Conservation (phyloP, 1,140 invertebrate species). For the Littorina saxatilis region DNA sequence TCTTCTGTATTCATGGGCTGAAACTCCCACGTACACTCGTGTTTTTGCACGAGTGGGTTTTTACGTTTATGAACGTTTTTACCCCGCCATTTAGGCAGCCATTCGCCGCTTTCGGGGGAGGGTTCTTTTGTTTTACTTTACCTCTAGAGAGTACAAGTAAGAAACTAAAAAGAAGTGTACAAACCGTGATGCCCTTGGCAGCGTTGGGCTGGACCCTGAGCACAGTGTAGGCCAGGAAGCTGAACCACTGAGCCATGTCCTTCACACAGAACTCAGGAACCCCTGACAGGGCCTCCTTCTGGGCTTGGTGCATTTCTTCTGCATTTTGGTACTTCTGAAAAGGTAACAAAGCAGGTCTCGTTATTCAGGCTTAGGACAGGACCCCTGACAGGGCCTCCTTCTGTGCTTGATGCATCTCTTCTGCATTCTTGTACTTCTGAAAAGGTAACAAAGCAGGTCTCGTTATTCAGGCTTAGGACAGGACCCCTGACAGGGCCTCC, state of each 20-base stretch:
- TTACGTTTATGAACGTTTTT: too few relatives aligned
- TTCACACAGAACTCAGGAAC: slow-evolving; percentile 48
- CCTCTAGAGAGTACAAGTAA: too few relatives aligned
- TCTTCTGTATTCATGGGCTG: too few relatives aligned
- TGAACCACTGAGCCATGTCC: slow-evolving; percentile 52
- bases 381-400: slow-evolving; percentile 34
- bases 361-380: too few relatives aligned
- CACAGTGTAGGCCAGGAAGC: slow-evolving; percentile 42
- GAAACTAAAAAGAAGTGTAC: too few relatives aligned
- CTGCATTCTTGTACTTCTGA: slow-evolving; percentile 12
- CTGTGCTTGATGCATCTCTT: slow-evolving; percentile 11
- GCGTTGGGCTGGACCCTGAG: slow-evolving; percentile 32
- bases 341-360: too few relatives aligned
- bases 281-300: slow-evolving; percentile 32
- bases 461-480: too few relatives aligned
- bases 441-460: background rate
- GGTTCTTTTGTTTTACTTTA: too few relatives aligned
- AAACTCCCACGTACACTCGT: too few relatives aligned
- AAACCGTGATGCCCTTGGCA: slow-evolving; percentile 34
- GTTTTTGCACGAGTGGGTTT: too few relatives aligned
- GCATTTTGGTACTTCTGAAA: background rate
- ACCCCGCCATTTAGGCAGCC: too few relatives aligned
- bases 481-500: slow-evolving; percentile 37
- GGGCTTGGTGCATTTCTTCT: slow-evolving; percentile 9
- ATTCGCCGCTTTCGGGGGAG: too few relatives aligned